A percentile compares a stretch with the other conserved stretches of the same genome.
These are phyloP conservation scores for Phoxinus dragarum DNA, from an alignment of 2,797 vertebrate species.

Conservation along the genomic window DNA sequence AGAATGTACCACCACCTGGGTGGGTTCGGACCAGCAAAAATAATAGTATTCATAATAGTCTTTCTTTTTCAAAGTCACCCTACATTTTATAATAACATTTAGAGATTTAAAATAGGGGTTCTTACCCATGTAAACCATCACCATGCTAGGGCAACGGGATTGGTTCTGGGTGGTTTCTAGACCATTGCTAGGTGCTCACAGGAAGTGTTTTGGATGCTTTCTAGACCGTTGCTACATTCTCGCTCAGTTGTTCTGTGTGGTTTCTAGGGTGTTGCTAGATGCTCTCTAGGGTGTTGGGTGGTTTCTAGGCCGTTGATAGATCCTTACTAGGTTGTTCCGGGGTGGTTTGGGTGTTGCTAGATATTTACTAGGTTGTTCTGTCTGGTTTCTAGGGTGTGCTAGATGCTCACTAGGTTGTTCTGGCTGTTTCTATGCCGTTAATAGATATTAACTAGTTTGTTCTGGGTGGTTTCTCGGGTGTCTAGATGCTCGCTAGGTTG, in stretches of 20 bases:
- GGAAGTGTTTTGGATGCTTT: background rate
- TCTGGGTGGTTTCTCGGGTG: background rate
- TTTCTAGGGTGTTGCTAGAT: background rate
- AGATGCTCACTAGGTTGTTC: background rate
- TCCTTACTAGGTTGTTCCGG: background rate
- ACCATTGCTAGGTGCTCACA: background rate
- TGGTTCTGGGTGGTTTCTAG: background rate
- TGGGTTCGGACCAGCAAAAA: background rate
- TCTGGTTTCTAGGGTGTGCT: background rate
- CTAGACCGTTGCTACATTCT: too few relatives aligned
- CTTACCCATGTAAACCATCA: background rate
- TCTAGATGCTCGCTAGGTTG: background rate
- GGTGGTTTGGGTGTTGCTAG: background rate
- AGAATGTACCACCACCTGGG: background rate
- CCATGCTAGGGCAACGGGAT: background rate
- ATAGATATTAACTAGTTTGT: background rate
- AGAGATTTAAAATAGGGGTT: background rate
- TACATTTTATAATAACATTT: background rate
- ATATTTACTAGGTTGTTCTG: too few relatives aligned
- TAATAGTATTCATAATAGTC: background rate
- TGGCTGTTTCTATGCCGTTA: background rate
- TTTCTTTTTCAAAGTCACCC: background rate
- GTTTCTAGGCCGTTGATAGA: background rate
- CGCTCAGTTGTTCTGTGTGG: background rate
- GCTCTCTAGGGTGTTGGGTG: background rate